These are phyloP conservation scores for Pimpla rufipes DNA, from an alignment of 2,888 invertebrate species.

Conservation along the genomic window DNA sequence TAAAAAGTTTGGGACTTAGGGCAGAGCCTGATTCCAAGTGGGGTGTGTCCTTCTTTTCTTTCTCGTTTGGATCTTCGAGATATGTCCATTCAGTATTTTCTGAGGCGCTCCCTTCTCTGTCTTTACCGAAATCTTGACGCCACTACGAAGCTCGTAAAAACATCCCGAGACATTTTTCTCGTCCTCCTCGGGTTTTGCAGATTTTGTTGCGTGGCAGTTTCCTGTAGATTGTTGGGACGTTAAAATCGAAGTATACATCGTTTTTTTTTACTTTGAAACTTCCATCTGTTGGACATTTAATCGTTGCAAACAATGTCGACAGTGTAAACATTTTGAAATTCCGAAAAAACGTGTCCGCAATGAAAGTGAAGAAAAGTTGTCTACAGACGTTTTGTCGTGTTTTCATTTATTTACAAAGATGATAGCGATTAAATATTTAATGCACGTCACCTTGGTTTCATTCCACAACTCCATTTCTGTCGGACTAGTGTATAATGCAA, in stretches of 20 bases:
- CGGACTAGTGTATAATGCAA: neutral
- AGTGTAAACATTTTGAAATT: neutral
- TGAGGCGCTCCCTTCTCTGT: neutral
- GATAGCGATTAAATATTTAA: neutral
- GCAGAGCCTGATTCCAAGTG: constrained; percentile 12
- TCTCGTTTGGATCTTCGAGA: constrained; percentile 51
- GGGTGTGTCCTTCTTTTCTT: constrained; percentile 55
- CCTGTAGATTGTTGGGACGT: neutral
- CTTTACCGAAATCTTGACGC: constrained; percentile 32
- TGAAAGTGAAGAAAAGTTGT: neutral
- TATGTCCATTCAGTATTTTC: constrained; percentile 59
- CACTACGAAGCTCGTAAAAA: constrained; percentile 53
- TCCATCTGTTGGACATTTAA: neutral
- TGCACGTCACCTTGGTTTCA: neutral
- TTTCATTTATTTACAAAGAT: constrained; percentile 2
- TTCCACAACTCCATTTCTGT: neutral
- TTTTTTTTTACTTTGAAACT: neutral
- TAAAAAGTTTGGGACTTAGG: constrained; percentile 61
- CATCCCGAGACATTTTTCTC: constrained; percentile 7
- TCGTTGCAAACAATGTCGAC: neutral
- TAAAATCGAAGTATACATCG: neutral
- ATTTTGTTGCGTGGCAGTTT: neutral
- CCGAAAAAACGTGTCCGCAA: neutral
- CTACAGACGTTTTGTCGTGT: too few relatives aligned
- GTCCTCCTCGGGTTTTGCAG: neutral